A percentile compares a stretch with the other conserved stretches of the same genome.
phyloP scores from a whole-genome alignment of 1,140 invertebrate genomes.

The Rhyzopertha dominica region DNA sequence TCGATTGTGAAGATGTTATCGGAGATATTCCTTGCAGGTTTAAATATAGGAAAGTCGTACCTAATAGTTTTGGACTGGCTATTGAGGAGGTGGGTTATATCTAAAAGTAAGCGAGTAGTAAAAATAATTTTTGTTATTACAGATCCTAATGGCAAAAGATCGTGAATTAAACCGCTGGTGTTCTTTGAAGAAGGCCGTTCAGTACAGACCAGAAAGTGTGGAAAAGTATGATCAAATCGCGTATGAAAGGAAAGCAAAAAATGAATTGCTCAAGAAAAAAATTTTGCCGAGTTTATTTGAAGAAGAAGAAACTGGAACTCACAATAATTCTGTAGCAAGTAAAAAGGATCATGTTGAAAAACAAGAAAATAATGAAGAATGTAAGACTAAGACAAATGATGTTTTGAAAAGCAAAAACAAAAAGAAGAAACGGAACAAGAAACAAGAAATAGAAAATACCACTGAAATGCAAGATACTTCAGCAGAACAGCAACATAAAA shows the following conservation, averaged over 20 bases:
- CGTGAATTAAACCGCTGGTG: slow-evolving; percentile 93
- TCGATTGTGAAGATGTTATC: slow-evolving; percentile 94
- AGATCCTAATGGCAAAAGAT: slow-evolving; percentile 88
- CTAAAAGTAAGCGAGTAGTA: neutral
- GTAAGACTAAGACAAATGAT: slow-evolving; percentile 12
- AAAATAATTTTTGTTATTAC: slow-evolving; percentile 30
- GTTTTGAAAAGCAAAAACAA: slow-evolving; percentile 14
- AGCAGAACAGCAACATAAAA: slow-evolving; percentile 24
- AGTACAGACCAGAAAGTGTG: slow-evolving; percentile 68
- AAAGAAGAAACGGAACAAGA: slow-evolving; percentile 8
- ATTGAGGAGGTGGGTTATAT: slow-evolving; percentile 70
- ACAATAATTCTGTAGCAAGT: slow-evolving; percentile 14
- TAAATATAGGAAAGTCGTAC: slow-evolving; percentile 83
- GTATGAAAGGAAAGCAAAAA: slow-evolving; percentile 69
- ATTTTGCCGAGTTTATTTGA: slow-evolving; percentile 76
- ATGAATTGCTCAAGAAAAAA: slow-evolving; percentile 72
- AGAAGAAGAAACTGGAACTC: slow-evolving; percentile 22
- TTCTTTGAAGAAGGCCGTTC: slow-evolving; percentile 84
- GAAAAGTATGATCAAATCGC: slow-evolving; percentile 76
- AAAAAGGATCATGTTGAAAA: slow-evolving; percentile 9
- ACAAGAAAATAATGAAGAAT: slow-evolving; percentile 6
- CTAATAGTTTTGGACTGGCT: slow-evolving; percentile 89
- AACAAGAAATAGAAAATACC: slow-evolving; percentile 16
- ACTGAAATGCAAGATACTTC: slow-evolving; percentile 21
- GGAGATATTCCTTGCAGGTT: slow-evolving; percentile 87